Percentiles rank a stretch among this genome's conserved stretches.
phyloP scores from a whole-genome alignment of 1,140 invertebrate species.

The Mactra quadrangularis region DNA sequence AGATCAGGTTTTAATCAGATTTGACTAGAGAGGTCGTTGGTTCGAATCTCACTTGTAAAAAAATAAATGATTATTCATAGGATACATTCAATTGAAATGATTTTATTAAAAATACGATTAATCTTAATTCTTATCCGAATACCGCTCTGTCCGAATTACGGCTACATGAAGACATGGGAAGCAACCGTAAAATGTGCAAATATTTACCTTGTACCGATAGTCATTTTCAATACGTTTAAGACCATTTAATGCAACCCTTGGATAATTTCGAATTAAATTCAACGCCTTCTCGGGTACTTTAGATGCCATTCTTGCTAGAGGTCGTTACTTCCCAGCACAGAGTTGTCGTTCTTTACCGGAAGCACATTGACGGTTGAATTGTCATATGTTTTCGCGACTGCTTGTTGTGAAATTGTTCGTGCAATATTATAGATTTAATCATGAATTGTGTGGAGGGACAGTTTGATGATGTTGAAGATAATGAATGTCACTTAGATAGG shows the following conservation, averaged over 20 bases:
- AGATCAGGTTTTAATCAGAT: too few relatives aligned
- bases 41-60: too few relatives aligned
- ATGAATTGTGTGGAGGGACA: slow-evolving; percentile 10
- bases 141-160: too few relatives aligned
- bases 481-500: neutral
- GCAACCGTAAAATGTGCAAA: neutral
- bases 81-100: too few relatives aligned
- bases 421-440: neutral
- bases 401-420: slow-evolving; percentile 5
- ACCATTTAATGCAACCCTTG: slow-evolving; percentile 70
- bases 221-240: slow-evolving; percentile 70
- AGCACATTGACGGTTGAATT: neutral
- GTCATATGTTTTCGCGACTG: slow-evolving; percentile 5
- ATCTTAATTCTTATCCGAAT: too few relatives aligned
- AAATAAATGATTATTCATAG: too few relatives aligned
- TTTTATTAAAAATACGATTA: too few relatives aligned
- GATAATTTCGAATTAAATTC: slow-evolving; percentile 70
- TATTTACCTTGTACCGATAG: slow-evolving; percentile 64
- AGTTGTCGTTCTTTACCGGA: too few relatives aligned
- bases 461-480: slow-evolving; percentile 14
- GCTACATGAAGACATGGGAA: too few relatives aligned
- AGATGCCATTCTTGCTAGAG: slow-evolving; percentile 54
- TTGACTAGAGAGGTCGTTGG: too few relatives aligned
- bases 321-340: too few relatives aligned
- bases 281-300: slow-evolving; percentile 70